phyloP scores from a whole-genome alignment of 2,888 invertebrate genomes.

The Lysandra bellargus region DNA sequence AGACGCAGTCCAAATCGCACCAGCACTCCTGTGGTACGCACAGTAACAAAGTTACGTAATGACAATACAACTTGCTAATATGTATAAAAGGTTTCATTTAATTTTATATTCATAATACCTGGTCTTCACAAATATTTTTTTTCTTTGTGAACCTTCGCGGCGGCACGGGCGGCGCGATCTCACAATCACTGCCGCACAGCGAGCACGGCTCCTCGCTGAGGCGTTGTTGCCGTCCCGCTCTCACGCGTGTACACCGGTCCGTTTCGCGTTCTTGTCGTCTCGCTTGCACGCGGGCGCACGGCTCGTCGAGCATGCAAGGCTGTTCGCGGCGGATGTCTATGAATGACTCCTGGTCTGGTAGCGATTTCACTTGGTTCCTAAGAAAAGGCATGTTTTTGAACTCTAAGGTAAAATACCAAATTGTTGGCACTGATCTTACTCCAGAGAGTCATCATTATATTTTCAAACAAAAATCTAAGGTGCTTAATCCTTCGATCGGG shows the following conservation, averaged over 20 bases:
- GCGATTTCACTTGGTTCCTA: conserved; percentile 57
- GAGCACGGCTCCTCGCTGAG: not conserved
- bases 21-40: not conserved
- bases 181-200: conserved; percentile 49
- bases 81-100: not conserved
- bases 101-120: conserved; percentile 40
- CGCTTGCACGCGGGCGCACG: conserved; percentile 38
- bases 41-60: not conserved
- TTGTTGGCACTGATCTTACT: too few relatives aligned
- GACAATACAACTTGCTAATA: not conserved
- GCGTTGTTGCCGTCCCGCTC: conserved; percentile 41
- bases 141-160: conserved; percentile 50
- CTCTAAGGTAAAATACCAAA: too few relatives aligned
- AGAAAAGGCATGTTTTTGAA: conserved; percentile 30
- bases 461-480: too few relatives aligned
- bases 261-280: conserved; percentile 40
- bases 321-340: conserved; percentile 48
- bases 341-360: conserved; percentile 53
- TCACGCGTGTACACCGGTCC: conserved; percentile 19
- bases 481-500: too few relatives aligned
- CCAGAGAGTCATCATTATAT: too few relatives aligned
- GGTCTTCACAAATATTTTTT: conserved; percentile 43
- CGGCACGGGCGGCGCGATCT: conserved; percentile 50
- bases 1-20: not conserved
- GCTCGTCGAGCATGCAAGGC: conserved; percentile 36